phyloP scores from a whole-genome alignment of 2,797 vertebrate species.

The Heterohyrax brucei region DNA sequence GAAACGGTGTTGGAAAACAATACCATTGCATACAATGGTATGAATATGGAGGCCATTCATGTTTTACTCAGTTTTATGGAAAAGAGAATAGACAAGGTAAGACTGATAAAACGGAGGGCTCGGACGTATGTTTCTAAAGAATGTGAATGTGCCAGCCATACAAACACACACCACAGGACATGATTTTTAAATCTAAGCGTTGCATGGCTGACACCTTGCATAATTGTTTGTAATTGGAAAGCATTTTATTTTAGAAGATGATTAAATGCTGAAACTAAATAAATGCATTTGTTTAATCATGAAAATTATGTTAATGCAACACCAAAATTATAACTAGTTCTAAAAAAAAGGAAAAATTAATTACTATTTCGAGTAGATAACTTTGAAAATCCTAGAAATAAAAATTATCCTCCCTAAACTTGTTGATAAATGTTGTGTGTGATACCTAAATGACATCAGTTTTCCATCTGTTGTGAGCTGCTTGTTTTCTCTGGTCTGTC shows the following conservation, averaged over 20 bases:
- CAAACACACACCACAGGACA: background rate
- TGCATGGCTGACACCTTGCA: background rate
- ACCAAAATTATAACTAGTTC: slow-evolving; percentile 45
- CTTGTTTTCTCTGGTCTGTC: slow-evolving; percentile 55
- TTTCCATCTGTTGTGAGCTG: slow-evolving; percentile 32
- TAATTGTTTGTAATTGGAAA: slow-evolving; percentile 34
- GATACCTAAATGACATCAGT: slow-evolving; percentile 31
- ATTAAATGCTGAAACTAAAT: slow-evolving; percentile 53
- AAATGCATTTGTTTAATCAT: slow-evolving; percentile 65
- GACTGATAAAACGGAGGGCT: slow-evolving; percentile 1
- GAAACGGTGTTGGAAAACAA: slow-evolving; percentile 90
- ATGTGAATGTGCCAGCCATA: background rate
- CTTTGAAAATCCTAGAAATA: slow-evolving; percentile 58
- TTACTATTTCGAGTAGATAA: slow-evolving; percentile 43
- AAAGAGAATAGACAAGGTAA: slow-evolving; percentile 99
- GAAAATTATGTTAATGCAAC: slow-evolving; percentile 55
- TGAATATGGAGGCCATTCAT: slow-evolving; percentile 96
- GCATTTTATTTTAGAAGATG: slow-evolving; percentile 18
- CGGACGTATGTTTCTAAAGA: slow-evolving; percentile 15
- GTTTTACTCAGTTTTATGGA: slow-evolving; percentile 97
- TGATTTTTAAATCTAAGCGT: slow-evolving; percentile 39
- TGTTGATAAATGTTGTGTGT: slow-evolving; percentile 29
- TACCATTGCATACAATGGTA: slow-evolving; percentile 93
- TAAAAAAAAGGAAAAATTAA: slow-evolving; percentile 67
- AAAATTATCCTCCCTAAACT: slow-evolving; percentile 36